phyloP scores from a whole-genome alignment of 53 echinoderm and acorn worm species.

The Mesocentrotus franciscanus region DNA sequence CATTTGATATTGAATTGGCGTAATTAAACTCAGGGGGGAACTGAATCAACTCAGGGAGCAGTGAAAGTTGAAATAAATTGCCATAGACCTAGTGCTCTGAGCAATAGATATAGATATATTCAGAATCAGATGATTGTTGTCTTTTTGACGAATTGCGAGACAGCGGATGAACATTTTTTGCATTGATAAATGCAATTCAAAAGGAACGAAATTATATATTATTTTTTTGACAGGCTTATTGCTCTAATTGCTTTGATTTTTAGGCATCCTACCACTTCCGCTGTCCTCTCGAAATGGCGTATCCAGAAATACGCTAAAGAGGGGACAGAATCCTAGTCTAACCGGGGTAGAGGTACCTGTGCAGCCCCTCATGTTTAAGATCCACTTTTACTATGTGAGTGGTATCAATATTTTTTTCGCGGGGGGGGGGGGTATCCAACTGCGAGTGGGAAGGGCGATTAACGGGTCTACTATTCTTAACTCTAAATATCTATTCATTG shows the following conservation, averaged over 20 bases:
- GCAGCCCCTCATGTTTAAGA: no score
- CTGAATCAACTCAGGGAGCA: neutral
- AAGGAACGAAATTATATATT: neutral
- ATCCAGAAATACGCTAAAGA: no score
- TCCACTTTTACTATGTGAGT: no score
- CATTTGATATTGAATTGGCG: neutral
- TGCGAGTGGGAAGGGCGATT: no score
- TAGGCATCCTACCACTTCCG: no score
- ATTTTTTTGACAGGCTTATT: neutral
- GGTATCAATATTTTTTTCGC: no score
- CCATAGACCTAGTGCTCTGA: neutral
- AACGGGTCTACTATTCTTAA: no score
- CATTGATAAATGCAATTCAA: neutral
- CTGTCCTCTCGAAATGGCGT: no score
- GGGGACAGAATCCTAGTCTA: no score
- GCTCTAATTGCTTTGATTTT: neutral
- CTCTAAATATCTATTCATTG: no score
- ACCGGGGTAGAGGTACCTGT: no score
- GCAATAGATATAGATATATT: neutral
- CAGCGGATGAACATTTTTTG: neutral
- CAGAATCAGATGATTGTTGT: neutral
- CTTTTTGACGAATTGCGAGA: neutral
- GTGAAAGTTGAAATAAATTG: neutral
- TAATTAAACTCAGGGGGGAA: neutral
- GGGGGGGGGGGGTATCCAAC: no score